These are phyloP conservation scores for Zaprionus nigranus DNA, from an alignment of 1,140 invertebrate genomes.

Conservation along the genomic window DNA sequence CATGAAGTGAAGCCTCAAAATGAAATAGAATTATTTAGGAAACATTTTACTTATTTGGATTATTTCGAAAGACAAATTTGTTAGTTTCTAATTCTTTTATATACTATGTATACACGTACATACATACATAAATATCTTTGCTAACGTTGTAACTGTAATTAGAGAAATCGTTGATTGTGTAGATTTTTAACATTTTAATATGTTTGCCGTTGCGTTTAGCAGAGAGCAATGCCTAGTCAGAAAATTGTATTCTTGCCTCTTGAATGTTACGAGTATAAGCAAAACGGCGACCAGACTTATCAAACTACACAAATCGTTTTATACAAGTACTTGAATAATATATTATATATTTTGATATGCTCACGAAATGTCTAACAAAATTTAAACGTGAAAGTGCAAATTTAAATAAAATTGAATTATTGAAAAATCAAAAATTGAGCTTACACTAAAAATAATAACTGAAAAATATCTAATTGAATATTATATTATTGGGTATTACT, in stretches of 20 bases:
- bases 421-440: not conserved
- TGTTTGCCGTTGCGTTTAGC: slow-evolving; percentile 29
- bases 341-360: slow-evolving; percentile 71
- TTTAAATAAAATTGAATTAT: slow-evolving; percentile 39
- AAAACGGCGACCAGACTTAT: slow-evolving; percentile 45
- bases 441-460: not conserved
- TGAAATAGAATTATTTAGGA: not conserved
- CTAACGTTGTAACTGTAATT: slow-evolving; percentile 37
- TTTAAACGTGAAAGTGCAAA: slow-evolving; percentile 44
- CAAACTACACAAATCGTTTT: slow-evolving; percentile 61
- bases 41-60: not conserved
- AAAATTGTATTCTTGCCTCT: slow-evolving; percentile 30
- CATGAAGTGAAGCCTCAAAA: not conserved
- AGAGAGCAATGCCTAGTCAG: slow-evolving; percentile 39
- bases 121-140: slow-evolving; percentile 15
- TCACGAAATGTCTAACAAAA: slow-evolving; percentile 45
- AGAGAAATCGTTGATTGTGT: slow-evolving; percentile 37
- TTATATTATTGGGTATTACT: not conserved
- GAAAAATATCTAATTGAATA: not conserved
- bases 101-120: not conserved
- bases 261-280: slow-evolving; percentile 8
- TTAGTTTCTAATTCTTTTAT: not conserved
- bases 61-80: slow-evolving; percentile 1
- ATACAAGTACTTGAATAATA: slow-evolving; percentile 40
- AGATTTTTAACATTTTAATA: slow-evolving; percentile 9